Conservation (phyloP, 2,888 invertebrate genomes). For the Ametastegia equiseti region DNA sequence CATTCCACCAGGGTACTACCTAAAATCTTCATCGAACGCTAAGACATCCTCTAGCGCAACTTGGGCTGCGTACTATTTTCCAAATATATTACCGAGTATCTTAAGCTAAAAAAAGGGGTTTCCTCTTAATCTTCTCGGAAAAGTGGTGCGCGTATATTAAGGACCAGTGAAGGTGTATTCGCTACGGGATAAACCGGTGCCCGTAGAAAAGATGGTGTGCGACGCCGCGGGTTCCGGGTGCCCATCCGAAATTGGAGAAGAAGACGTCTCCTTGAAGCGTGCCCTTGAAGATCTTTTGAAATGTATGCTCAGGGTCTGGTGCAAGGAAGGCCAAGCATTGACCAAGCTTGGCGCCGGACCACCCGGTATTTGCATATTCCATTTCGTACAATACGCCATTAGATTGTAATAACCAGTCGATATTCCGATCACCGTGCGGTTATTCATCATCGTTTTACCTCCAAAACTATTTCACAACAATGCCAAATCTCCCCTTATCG, state of each 20-base stretch:
- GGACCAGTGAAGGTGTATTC: conserved; percentile 34
- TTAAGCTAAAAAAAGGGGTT: background rate
- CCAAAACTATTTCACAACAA: background rate
- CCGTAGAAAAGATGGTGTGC: conserved; percentile 69
- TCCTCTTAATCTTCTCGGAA: background rate
- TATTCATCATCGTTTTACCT: background rate
- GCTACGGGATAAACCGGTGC: conserved; percentile 35
- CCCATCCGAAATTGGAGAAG: conserved; percentile 67
- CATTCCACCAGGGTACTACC: conserved; percentile 70
- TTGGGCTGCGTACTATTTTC: background rate
- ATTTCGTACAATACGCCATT: conserved; percentile 2
- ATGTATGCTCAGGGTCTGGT: conserved; percentile 90
- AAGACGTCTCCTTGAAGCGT: conserved; percentile 78
- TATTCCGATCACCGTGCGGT: background rate
- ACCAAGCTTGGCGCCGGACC: conserved; percentile 81
- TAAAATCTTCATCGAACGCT: conserved; percentile 48
- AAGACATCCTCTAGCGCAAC: conserved; percentile 2
- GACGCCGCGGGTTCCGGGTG: conserved; percentile 69
- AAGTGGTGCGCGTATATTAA: conserved; percentile 40
- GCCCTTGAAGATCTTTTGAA: conserved; percentile 89
- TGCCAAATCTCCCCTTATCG: background rate
- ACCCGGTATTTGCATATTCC: conserved; percentile 74
- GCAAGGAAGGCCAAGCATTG: conserved; percentile 85
- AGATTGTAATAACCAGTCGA: background rate
- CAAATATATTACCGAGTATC: background rate